Evolutionary conservation across 2,797 vertebrate species (phyloP).

Genomic region (Nyctalus aviator): DNA sequence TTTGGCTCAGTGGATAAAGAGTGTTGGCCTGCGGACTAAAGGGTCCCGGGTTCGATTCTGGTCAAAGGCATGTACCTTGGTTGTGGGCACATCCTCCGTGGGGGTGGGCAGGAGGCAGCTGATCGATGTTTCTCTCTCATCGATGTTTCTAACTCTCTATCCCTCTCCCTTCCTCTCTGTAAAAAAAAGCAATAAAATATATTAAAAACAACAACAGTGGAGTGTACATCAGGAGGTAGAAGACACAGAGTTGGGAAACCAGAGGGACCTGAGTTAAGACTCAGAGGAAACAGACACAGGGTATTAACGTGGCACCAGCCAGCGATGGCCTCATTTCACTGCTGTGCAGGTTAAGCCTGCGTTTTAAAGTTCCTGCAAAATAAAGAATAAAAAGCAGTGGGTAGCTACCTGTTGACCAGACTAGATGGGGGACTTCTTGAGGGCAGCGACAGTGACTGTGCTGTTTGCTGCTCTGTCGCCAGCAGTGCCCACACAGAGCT

Average conservation of each 20-base stretch:
- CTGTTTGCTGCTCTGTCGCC: too few species aligned
- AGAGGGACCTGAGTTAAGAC: neutral
- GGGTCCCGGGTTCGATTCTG: too few species aligned
- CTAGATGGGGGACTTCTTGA: neutral
- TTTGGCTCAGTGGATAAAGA: too few species aligned
- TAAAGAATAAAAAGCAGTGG: neutral
- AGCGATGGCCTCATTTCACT: neutral
- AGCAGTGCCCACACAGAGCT: neutral
- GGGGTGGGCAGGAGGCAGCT: too few species aligned
- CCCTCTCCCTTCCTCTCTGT: too few species aligned
- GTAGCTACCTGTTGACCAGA: neutral
- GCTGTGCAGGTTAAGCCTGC: neutral
- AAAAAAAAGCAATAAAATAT: too few species aligned
- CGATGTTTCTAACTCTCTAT: too few species aligned
- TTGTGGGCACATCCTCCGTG: too few species aligned
- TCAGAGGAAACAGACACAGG: neutral
- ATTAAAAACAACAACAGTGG: too few species aligned
- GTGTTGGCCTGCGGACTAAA: too few species aligned
- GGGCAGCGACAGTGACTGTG: accelerated
- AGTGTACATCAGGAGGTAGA: neutral
- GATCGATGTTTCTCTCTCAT: too few species aligned
- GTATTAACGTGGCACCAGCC: neutral
- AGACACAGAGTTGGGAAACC: neutral
- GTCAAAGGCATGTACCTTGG: too few species aligned
- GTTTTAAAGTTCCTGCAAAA: neutral